These are phyloP conservation scores for Prosapia bicincta DNA, from an alignment of 2,888 invertebrate species.

Conservation along the genomic window DNA sequence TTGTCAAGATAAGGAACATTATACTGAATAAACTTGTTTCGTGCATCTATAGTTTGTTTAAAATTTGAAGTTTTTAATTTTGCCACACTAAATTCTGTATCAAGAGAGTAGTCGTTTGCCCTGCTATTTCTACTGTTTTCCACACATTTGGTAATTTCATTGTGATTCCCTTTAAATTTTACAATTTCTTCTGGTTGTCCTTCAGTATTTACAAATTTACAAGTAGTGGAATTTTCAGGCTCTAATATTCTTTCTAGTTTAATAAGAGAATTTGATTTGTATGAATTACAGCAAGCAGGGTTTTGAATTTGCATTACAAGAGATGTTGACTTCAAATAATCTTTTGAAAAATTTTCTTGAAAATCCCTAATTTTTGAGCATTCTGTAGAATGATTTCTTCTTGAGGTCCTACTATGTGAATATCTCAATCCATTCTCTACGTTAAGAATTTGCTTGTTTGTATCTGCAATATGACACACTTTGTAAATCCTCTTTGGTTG, in stretches of 20 bases:
- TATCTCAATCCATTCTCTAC: not conserved
- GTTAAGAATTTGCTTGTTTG: too few species aligned
- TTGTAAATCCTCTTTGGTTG: not conserved
- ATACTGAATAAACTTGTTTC: not conserved
- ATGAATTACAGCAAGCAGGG: not conserved
- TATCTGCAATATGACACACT: constrained; percentile 20
- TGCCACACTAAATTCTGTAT: not conserved
- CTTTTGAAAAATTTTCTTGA: not conserved
- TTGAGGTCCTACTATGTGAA: constrained; percentile 16
- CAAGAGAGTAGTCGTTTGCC: not conserved
- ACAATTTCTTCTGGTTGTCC: not conserved
- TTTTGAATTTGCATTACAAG: constrained; percentile 45
- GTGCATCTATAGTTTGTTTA: not conserved
- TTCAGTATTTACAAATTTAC: not conserved
- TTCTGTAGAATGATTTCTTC: not conserved
- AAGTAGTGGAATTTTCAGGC: not conserved
- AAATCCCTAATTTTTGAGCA: not conserved
- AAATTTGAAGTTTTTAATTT: not conserved
- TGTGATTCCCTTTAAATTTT: not conserved
- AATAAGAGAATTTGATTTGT: not conserved
- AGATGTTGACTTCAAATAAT: constrained; percentile 48
- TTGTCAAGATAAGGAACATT: not conserved
- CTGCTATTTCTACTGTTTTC: not conserved
- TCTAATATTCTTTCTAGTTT: not conserved
- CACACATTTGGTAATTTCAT: not conserved